phyloP scores from a whole-genome alignment of 2,888 invertebrate genomes.

The Protonemura montana region DNA sequence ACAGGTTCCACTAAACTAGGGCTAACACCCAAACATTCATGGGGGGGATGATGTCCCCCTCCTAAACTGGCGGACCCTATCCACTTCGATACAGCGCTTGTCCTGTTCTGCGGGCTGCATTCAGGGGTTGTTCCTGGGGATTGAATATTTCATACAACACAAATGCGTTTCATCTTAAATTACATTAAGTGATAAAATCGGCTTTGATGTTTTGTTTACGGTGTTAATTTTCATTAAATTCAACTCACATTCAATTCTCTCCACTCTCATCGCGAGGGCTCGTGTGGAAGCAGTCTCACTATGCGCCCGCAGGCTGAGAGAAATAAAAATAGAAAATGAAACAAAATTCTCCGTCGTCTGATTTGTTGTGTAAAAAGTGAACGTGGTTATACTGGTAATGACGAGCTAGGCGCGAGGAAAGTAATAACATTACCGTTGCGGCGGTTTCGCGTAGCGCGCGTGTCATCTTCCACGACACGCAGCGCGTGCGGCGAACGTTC shows the following conservation, averaged over 20 bases:
- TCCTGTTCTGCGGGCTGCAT: background rate
- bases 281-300: background rate
- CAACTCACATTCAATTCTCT: background rate
- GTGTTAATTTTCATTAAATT: background rate
- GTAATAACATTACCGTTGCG: background rate
- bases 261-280: background rate
- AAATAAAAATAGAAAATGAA: background rate
- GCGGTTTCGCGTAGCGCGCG: background rate
- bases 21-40: too few relatives aligned
- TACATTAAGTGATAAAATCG: background rate
- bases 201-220: constrained; percentile 7
- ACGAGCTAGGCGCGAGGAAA: background rate
- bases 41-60: too few relatives aligned
- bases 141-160: background rate
- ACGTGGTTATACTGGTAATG: background rate
- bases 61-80: too few relatives aligned
- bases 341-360: background rate
- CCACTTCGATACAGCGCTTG: background rate
- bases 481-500: background rate
- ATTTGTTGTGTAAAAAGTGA: constrained; percentile 7
- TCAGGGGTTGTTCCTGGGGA: background rate
- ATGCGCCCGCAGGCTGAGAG: background rate
- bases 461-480: background rate
- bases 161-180: background rate
- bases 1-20: too few relatives aligned